These are phyloP conservation scores for Nysson spinosus DNA, from an alignment of 2,888 invertebrate species.

Conservation along the genomic window DNA sequence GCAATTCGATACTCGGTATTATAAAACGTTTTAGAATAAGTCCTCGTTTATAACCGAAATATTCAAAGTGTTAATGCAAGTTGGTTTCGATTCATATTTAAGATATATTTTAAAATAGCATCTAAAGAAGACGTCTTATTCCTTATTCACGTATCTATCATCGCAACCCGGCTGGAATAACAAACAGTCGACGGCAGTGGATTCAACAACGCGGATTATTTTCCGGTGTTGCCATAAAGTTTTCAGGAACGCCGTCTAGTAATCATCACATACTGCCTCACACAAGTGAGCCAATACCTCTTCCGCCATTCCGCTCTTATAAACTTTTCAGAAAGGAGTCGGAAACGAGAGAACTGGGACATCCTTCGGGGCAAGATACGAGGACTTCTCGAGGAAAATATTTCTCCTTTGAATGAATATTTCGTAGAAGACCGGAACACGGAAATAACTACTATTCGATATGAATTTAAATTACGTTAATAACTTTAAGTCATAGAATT, in stretches of 20 bases:
- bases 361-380: constrained; percentile 7
- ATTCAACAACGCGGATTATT: constrained; percentile 54
- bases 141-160: constrained; percentile 49
- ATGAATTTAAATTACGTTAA: no score
- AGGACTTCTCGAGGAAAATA: no score
- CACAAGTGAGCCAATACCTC: constrained; percentile 36
- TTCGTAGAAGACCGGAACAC: no score
- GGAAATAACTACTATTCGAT: no score
- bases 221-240: constrained; percentile 52
- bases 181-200: constrained; percentile 43
- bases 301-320: constrained; percentile 38
- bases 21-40: no score
- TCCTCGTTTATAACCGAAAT: no score
- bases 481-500: no score
- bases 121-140: constrained; percentile 26
- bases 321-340: constrained; percentile 40
- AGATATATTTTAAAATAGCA: constrained; percentile 39
- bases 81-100: no score
- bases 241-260: constrained; percentile 50
- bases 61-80: no score
- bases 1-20: no score
- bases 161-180: constrained; percentile 52
- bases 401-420: no score
- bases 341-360: constrained; percentile 24
- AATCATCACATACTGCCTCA: constrained; percentile 43